phyloP scores from a whole-genome alignment of 2,888 invertebrate genomes.

The Epinotia ramella region DNA sequence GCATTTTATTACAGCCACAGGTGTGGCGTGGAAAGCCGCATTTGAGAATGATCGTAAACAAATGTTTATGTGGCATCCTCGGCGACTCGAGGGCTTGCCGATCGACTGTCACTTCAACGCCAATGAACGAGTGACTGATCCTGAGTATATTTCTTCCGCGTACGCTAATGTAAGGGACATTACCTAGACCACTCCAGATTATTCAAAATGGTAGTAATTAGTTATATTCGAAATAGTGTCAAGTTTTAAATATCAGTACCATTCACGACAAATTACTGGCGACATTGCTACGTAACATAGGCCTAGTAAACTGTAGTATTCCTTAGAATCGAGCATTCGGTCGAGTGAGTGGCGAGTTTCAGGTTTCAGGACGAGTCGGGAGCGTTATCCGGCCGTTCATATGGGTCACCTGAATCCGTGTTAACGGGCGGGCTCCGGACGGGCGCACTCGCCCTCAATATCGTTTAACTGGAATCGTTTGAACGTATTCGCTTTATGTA shows the following conservation, averaged over 20 bases:
- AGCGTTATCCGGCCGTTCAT: slow-evolving; percentile 65
- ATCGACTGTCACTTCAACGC: slow-evolving; percentile 30
- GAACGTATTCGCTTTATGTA: slow-evolving; percentile 31
- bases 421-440: slow-evolving; percentile 61
- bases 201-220: background rate
- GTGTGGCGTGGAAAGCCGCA: slow-evolving; percentile 70
- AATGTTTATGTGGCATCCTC: slow-evolving; percentile 60
- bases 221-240: no score
- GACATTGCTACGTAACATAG: background rate
- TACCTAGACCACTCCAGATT: background rate
- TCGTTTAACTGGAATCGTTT: slow-evolving; percentile 45
- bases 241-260: background rate
- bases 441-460: slow-evolving; percentile 58
- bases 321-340: slow-evolving; percentile 50
- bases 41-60: slow-evolving; percentile 67
- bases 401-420: slow-evolving; percentile 70
- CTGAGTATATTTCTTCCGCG: background rate
- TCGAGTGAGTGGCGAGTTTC: slow-evolving; percentile 54
- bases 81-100: slow-evolving; percentile 47
- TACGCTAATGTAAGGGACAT: background rate
- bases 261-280: background rate
- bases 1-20: slow-evolving; percentile 75
- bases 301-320: background rate
- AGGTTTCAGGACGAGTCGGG: slow-evolving; percentile 61
- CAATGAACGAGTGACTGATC: background rate